Percentiles rank a stretch among this genome's conserved stretches.
phyloP scores from a whole-genome alignment of 2,113 vertebrate genomes.

The Chaenogobius annularis region DNA sequence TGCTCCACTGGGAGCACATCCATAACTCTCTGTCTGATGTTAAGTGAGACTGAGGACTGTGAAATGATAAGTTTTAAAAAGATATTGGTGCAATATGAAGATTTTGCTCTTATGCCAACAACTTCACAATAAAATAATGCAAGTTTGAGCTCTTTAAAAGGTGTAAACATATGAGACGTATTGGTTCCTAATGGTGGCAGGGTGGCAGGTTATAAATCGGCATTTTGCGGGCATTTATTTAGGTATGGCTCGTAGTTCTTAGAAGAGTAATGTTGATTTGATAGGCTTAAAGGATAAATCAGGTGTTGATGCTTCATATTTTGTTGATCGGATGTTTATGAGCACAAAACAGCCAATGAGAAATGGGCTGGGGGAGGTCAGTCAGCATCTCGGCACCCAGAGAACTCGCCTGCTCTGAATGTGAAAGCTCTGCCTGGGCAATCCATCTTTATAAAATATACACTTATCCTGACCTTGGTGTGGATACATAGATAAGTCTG shows the following conservation, averaged over 20 bases:
- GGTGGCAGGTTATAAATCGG: background rate
- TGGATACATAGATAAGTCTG: conserved; percentile 63
- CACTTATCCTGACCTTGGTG: conserved; percentile 74
- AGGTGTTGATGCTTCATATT: conserved; percentile 39
- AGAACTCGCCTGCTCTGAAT: conserved; percentile 42
- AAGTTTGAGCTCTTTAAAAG: conserved; percentile 9
- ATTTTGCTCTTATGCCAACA: conserved; percentile 28
- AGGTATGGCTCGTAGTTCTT: background rate
- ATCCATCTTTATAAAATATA: conserved; percentile 75
- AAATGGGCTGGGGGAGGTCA: conserved; percentile 44
- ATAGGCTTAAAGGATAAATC: conserved; percentile 41
- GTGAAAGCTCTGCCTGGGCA: conserved; percentile 41
- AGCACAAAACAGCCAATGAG: conserved; percentile 41
- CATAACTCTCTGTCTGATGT: conserved; percentile 51
- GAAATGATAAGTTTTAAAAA: conserved; percentile 35
- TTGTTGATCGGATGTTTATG: conserved; percentile 29
- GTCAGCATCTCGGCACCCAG: conserved; percentile 38
- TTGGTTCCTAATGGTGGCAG: background rate
- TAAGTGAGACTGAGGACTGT: conserved; percentile 55
- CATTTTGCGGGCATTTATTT: conserved; percentile 30
- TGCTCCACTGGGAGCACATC: conserved; percentile 36
- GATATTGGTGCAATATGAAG: conserved; percentile 34
- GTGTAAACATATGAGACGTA: conserved; percentile 8
- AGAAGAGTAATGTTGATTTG: conserved; percentile 26
- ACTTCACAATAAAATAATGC: conserved; percentile 20